A percentile compares a stretch with the other conserved stretches of the same genome.
Evolutionary conservation across 2,797 vertebrate genomes (phyloP).

Genomic region (Sitta carolinensis): DNA sequence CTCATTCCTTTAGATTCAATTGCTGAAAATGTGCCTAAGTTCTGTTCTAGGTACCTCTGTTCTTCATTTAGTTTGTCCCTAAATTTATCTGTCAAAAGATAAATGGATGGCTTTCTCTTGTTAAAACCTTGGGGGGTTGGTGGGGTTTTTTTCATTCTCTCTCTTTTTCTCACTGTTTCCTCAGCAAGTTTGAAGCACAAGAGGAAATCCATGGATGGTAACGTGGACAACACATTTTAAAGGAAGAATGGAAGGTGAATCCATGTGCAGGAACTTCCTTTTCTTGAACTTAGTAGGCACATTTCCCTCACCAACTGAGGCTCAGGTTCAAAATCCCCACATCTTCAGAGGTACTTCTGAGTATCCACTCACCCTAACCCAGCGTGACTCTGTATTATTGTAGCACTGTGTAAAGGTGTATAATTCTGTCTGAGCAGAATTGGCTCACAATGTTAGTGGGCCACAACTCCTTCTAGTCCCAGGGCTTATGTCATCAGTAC

Average conservation of each 20-base stretch:
- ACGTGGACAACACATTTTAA: background rate
- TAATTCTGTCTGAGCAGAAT: background rate
- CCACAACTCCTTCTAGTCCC: background rate
- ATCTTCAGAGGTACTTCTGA: background rate
- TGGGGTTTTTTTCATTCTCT: background rate
- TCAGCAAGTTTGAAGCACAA: background rate
- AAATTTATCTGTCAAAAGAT: background rate
- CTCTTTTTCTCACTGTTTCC: background rate
- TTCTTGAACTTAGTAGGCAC: background rate
- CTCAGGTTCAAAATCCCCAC: background rate
- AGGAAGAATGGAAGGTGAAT: background rate
- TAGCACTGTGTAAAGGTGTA: background rate
- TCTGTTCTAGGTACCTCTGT: background rate
- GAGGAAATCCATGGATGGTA: background rate
- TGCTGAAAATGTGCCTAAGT: background rate
- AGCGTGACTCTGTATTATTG: accelerated
- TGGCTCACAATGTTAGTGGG: background rate
- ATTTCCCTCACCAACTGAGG: background rate
- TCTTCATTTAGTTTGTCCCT: background rate
- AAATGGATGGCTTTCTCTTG: background rate
- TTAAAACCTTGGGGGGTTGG: background rate
- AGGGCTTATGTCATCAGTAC: background rate
- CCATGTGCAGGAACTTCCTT: background rate
- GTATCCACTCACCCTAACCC: background rate
- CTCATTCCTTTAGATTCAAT: background rate